Base-by-base conservation (phyloP, 2,113 vertebrate genomes). In the Colistium nudipinnis region DNA sequence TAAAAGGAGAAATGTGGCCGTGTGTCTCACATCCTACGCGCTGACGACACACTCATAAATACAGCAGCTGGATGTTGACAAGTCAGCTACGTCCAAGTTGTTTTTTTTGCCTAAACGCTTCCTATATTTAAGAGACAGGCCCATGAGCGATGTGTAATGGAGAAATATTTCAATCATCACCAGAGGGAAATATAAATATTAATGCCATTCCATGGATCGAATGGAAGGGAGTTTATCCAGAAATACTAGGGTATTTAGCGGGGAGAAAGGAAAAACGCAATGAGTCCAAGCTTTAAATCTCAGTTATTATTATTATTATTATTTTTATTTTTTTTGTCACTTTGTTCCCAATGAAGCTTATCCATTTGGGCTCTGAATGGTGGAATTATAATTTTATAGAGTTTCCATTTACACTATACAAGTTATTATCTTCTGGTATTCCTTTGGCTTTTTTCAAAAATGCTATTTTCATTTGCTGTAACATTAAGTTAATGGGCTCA, bases 11-110 rank as follows among this genome's bases (percentile, higher is more conserved):
- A n/a, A n/a, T n/a, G n/a, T n/a, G n/a, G n/a, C n/a, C n/a, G n/a
- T n/a, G 8, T 36, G 57, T 57, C 48, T 61, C 45, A 59, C 38
- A 25, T 13, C 20, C 10, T 8, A 52, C 3, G 25, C 68, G 53
- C 61, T 31, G 49, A 44, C 27, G 60, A 62, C 53, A 39, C 56
- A 3, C 62, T 66, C 62, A 28, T 72, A 51, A 84, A 78, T 70
- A 70, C 61, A 43, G 30, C 10, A 8, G 56, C 51, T 31, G 43
- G 27, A 68, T 47, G 72, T 35, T 35, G 78, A 66, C 16, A 17
- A 28, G 57, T 73, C 67, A 59, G 70, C 74, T 1, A 12, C 24
- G 66, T 68, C 30, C 45, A 22, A 5, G 2, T 19, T 66, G n/a
- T 53, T 1, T 51, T n/a, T 55, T 31, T 31, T 4, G 30, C 8